Conservation (phyloP, 2,888 invertebrate genomes). For the Drosophila kanekoi region DNA sequence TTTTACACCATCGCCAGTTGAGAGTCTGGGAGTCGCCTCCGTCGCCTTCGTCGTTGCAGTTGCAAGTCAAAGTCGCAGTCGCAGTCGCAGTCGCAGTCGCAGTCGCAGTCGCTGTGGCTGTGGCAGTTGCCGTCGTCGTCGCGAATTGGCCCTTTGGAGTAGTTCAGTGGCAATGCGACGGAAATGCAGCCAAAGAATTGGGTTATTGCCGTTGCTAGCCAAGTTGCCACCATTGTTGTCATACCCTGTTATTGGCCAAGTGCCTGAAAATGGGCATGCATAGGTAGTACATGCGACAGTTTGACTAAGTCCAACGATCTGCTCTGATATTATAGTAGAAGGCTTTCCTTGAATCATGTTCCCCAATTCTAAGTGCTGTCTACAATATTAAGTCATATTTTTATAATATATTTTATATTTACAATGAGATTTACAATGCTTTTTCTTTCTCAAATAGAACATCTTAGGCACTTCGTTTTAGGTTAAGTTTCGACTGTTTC, state of each 20-base stretch:
- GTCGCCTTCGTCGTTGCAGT: neutral
- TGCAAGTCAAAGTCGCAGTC: constrained; percentile 6
- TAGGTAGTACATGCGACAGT: no score
- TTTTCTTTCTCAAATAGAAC: no score
- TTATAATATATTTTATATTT: no score
- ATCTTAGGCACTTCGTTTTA: no score
- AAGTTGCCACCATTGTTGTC: constrained; percentile 44
- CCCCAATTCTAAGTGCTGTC: no score
- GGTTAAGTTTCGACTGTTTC: no score
- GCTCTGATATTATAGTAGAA: no score
- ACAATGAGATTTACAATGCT: no score
- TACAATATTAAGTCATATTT: no score
- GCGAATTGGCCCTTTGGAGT: constrained; percentile 49
- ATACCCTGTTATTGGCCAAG: constrained; percentile 29
- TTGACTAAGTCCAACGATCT: no score
- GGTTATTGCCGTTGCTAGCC: constrained; percentile 51
- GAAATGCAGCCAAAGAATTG: constrained; percentile 69
- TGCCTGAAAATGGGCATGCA: neutral
- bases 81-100: neutral
- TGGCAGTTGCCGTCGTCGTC: neutral
- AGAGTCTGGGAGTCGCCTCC: constrained; percentile 2
- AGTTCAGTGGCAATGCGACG: constrained; percentile 49
- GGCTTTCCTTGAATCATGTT: no score
- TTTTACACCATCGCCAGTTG: constrained; percentile 31
- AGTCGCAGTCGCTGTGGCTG: constrained; percentile 1